Evolutionary conservation across 2,888 invertebrate genomes (phyloP).

Genomic region (Siphlonurus alternatus): DNA sequence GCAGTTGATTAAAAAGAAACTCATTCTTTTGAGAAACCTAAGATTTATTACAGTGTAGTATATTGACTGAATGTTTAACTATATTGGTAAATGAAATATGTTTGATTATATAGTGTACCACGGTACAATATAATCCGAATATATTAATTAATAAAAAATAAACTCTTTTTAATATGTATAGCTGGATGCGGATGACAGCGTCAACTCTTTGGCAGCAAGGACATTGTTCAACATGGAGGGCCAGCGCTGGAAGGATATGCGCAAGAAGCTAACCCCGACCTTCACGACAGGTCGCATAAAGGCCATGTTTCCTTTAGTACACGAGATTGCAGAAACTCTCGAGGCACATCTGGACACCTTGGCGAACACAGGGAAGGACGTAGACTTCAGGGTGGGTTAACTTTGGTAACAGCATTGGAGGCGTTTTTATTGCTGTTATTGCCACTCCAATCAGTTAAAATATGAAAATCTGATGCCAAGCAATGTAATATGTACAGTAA

Average conservation of each 20-base stretch:
- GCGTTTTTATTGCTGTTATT: no score
- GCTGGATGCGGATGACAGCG: constrained; percentile 11
- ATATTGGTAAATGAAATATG: no score
- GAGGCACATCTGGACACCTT: constrained; percentile 9
- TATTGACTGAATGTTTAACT: no score
- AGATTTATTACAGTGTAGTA: no score
- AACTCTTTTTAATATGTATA: constrained; percentile 10
- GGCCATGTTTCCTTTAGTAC: constrained; percentile 21
- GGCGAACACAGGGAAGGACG: background rate
- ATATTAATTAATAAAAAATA: constrained; percentile 8
- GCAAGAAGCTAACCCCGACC: constrained; percentile 25
- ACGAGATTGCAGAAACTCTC: constrained; percentile 19
- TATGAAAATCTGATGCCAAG: no score
- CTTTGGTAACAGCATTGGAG: no score
- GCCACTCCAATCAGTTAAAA: no score
- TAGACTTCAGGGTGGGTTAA: background rate
- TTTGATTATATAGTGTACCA: no score
- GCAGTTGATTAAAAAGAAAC: no score
- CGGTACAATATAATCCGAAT: constrained; percentile 7
- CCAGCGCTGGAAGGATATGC: constrained; percentile 23
- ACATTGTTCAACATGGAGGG: constrained; percentile 22
- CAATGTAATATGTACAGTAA: no score
- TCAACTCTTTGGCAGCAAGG: constrained; percentile 18
- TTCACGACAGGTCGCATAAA: constrained; percentile 27
- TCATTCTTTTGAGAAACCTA: no score